phyloP scores from a whole-genome alignment of 2,113 vertebrate species.

The Xiphophorus maculatus region DNA sequence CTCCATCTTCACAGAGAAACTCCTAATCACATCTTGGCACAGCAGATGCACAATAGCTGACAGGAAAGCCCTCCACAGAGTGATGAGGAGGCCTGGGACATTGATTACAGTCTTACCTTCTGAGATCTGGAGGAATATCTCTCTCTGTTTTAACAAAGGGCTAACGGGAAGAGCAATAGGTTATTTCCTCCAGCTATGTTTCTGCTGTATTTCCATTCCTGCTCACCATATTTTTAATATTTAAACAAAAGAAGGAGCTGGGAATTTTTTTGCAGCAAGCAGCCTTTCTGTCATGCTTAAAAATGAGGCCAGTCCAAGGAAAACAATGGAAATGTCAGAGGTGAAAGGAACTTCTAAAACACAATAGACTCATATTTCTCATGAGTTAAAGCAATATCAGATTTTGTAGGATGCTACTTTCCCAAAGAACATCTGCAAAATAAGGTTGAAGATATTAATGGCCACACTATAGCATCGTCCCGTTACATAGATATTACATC shows the following conservation, averaged over 20 bases:
- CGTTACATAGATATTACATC: background rate
- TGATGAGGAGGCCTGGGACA: background rate
- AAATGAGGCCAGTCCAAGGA: background rate
- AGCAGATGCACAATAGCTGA: background rate
- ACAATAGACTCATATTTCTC: background rate
- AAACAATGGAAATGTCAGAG: background rate
- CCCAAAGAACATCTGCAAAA: background rate
- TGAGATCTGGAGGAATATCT: background rate
- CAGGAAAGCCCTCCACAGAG: background rate
- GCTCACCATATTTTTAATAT: background rate
- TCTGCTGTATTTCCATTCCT: background rate
- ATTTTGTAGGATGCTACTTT: background rate
- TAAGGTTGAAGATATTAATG: too few relatives aligned
- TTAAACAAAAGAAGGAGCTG: background rate
- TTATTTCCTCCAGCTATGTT: background rate
- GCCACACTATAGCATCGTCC: background rate
- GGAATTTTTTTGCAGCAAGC: background rate
- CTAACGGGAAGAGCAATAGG: background rate
- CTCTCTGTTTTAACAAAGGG: background rate
- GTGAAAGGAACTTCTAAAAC: background rate
- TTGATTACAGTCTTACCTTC: background rate
- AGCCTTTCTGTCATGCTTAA: background rate
- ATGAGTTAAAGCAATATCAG: background rate
- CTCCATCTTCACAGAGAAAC: background rate
- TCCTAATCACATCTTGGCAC: too few relatives aligned